Base-by-base conservation (phyloP, 1,140 invertebrate species). In the Papilio polytes region DNA sequence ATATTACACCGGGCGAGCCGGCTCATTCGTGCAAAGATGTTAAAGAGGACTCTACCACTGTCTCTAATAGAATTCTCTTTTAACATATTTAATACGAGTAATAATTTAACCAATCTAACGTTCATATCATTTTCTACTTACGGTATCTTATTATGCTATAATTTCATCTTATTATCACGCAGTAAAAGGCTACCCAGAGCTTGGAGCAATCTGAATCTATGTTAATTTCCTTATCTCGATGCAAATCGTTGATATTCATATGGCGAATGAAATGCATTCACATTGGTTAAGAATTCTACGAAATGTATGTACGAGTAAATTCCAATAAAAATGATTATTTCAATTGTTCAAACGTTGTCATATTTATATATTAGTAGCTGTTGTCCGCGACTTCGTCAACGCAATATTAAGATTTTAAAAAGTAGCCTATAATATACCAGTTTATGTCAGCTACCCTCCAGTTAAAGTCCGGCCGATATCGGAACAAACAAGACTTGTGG, bases 191-290 rank as follows among this genome's bases (percentile, higher is more conserved):
- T 51, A 76, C 74, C 26, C 36, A 46, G 44, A 31, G 26, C 26
- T 36, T 78, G 59, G 18, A 56, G 51, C 48, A 78, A 78, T 78
- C 53, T 78, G 26, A 78, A 78, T 78, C 74, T 78, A 78, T 78
- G 74, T 78, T 78, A 78, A 78, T 78, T 78, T 53, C 18, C 0
- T 77, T 56, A 77, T 77, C 74, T 53, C 22, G 8, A 15, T 31
- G 51, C 51, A 36, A 77, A 77, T 56, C 51, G 26, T 56, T 36
- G 51, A 77, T 77, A 53, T 77, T 77, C 51, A 77, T 26, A 53
- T 51, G 51, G 20, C 74, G 51, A 77, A 77, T 56, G 51, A 59
- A 77, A 77, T 77, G 31, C 31, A 18, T 36, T 77, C 20, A 31
- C 51, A 77, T n/a, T 48, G 41, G 13, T 3, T 13, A 22, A 22